Conservation (phyloP, 2,888 invertebrate genomes). For the Troides helena region DNA sequence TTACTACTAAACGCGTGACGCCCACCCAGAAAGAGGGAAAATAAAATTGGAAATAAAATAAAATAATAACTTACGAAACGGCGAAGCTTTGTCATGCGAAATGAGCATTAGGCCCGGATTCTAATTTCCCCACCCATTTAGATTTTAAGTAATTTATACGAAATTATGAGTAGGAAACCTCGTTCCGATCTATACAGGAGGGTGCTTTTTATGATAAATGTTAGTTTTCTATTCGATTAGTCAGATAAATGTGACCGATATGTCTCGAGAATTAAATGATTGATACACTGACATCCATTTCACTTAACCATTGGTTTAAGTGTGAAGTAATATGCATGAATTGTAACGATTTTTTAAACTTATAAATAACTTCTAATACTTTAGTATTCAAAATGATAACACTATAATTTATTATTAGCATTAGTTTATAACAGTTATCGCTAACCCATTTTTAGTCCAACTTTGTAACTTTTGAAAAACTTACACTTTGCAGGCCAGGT, state of each 20-base stretch:
- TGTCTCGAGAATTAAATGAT: conserved; percentile 58
- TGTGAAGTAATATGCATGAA: neutral
- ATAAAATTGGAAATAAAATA: conserved; percentile 61
- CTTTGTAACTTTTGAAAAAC: conserved; percentile 44
- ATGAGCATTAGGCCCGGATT: conserved; percentile 63
- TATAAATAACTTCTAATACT: no score
- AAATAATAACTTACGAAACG: conserved; percentile 67
- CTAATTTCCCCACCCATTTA: conserved; percentile 66
- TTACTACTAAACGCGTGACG: conserved; percentile 66
- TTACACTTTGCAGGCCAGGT: no score
- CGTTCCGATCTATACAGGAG: conserved; percentile 46
- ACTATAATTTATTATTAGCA: conserved; percentile 52
- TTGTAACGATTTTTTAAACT: no score
- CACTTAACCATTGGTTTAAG: conserved; percentile 12
- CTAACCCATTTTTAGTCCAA: conserved; percentile 44
- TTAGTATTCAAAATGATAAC: neutral
- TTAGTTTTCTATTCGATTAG: conserved; percentile 69
- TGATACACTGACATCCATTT: conserved; percentile 45
- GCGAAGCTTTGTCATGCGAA: conserved; percentile 69
- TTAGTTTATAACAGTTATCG: conserved; percentile 48
- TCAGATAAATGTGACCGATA: conserved; percentile 58
- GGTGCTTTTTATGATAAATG: conserved; percentile 61
- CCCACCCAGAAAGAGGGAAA: conserved; percentile 49
- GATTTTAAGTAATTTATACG: conserved; percentile 78
- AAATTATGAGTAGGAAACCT: conserved; percentile 65